These are phyloP conservation scores for Catostylus mosaicus DNA, from an alignment of 30 jellyfish, hydroid and myxozoan genomes.

Conservation along the genomic window DNA sequence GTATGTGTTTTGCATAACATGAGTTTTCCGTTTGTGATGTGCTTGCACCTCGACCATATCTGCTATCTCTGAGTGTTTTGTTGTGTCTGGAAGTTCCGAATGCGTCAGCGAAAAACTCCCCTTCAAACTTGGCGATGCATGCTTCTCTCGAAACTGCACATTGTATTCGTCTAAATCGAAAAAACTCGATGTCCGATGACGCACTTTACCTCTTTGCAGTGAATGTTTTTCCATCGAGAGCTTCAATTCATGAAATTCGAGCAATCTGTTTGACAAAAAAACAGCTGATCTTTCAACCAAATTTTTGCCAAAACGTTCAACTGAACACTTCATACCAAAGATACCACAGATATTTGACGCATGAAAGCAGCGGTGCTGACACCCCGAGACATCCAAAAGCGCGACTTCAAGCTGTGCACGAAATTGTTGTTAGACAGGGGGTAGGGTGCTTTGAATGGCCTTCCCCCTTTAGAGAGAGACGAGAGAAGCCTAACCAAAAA, in stretches of 20 bases:
- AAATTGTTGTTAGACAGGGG: neutral
- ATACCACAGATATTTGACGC: constrained; percentile 28
- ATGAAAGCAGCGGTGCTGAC: neutral
- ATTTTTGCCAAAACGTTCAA: too few relatives aligned
- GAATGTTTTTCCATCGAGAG: neutral
- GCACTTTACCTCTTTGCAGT: neutral
- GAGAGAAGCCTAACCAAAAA: too few relatives aligned
- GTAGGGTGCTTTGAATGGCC: too few relatives aligned
- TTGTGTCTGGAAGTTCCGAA: constrained; percentile 50
- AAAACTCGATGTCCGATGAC: constrained; percentile 51
- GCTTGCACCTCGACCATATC: constrained; percentile 1
- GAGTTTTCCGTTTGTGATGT: neutral
- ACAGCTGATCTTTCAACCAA: too few relatives aligned
- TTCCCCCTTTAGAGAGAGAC: too few relatives aligned
- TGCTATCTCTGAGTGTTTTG: neutral
- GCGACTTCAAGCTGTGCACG: constrained; percentile 5
- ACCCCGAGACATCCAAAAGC: neutral
- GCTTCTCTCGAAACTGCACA: constrained; percentile 9
- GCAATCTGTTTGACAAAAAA: too few relatives aligned
- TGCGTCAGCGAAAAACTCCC: constrained; percentile 48
- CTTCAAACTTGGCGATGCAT: constrained; percentile 6
- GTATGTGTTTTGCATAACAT: constrained; percentile 34
- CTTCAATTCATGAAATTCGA: too few relatives aligned
- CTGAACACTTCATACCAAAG: too few relatives aligned
- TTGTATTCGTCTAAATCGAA: constrained; percentile 29